phyloP scores from a whole-genome alignment of 2,113 vertebrate species.

The Erythrocercus mccallii region DNA sequence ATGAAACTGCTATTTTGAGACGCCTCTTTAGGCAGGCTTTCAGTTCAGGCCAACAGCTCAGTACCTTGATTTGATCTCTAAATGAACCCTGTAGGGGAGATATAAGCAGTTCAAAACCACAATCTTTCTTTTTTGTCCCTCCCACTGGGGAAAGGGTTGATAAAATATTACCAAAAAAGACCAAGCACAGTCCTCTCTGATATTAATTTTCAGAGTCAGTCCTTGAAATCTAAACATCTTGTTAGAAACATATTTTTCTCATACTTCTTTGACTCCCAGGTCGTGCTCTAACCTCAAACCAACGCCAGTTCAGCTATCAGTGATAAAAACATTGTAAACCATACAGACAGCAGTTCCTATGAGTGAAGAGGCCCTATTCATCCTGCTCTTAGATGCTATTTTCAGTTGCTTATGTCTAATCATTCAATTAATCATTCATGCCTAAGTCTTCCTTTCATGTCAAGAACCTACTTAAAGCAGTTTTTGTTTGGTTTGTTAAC shows the following conservation, averaged over 20 bases:
- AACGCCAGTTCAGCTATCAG: background rate
- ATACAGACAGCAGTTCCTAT: background rate
- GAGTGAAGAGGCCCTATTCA: slow-evolving; percentile 3
- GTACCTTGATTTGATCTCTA: background rate
- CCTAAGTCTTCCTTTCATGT: background rate
- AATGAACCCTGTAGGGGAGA: background rate
- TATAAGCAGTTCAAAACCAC: background rate
- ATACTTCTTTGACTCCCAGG: background rate
- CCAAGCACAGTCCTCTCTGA: background rate
- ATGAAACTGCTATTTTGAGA: slow-evolving; percentile 16
- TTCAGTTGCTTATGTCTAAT: slow-evolving; percentile 10
- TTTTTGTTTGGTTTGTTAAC: background rate
- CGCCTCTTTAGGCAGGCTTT: background rate
- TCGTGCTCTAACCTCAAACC: background rate
- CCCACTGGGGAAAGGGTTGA: background rate
- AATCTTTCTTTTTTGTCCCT: background rate
- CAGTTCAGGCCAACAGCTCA: background rate
- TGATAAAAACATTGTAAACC: slow-evolving; percentile 15
- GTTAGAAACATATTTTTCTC: slow-evolving; percentile 40
- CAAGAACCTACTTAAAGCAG: background rate
- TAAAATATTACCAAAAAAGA: slow-evolving; percentile 16
- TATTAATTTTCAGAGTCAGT: background rate
- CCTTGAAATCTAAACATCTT: slow-evolving; percentile 27
- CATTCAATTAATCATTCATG: slow-evolving; percentile 1
- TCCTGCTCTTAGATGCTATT: background rate